phyloP scores from a whole-genome alignment of 2,113 vertebrate species.

The Chamaetylas fuelleborni region DNA sequence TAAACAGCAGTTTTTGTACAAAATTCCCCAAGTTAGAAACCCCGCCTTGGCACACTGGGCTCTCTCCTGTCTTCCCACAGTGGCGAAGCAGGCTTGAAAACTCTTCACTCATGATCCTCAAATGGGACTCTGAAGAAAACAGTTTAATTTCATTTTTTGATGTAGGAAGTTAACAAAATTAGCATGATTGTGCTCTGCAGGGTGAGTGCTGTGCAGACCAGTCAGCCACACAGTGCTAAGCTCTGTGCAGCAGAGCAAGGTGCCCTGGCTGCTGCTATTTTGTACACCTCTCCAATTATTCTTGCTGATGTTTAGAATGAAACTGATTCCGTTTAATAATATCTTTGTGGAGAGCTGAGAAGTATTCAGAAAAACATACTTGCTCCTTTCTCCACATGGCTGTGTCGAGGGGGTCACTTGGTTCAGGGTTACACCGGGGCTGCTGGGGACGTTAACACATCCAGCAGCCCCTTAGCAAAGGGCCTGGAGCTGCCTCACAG shows the following conservation, averaged over 20 bases:
- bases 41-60: accelerated
- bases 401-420: neutral
- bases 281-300: neutral
- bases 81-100: neutral
- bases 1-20: neutral
- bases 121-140: neutral
- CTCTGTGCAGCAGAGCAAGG: neutral
- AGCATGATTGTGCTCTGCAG: neutral
- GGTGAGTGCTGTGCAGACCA: accelerated
- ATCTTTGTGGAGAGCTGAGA: neutral
- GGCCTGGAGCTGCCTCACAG: neutral
- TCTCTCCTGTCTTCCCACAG: neutral
- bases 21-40: neutral
- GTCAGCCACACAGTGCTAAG: neutral
- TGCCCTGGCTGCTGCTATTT: neutral
- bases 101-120: neutral
- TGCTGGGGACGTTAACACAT: neutral
- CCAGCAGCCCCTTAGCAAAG: neutral
- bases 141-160: neutral
- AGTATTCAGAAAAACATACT: neutral
- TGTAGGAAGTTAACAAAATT: neutral
- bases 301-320: neutral
- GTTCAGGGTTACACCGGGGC: neutral
- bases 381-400: neutral
- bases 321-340: neutral